phyloP scores from a whole-genome alignment of 2,113 vertebrate genomes.

The Pachyramphus minor region DNA sequence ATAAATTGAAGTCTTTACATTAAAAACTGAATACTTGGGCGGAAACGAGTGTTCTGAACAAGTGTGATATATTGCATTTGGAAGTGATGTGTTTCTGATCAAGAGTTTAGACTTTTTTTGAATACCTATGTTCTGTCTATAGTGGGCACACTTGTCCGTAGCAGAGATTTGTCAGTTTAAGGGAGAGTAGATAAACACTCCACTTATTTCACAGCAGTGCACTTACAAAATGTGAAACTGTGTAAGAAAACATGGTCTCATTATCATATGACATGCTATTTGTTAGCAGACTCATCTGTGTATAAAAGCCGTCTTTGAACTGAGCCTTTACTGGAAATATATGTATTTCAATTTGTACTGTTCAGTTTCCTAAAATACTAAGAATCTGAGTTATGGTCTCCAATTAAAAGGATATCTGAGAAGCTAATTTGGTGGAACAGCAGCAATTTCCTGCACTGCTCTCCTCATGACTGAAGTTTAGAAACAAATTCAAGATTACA shows the following conservation, averaged over 20 bases:
- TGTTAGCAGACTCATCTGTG: constrained; percentile 71
- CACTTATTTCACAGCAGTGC: constrained; percentile 69
- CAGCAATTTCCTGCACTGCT: constrained; percentile 70
- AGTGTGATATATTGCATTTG: constrained; percentile 59
- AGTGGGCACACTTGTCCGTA: constrained; percentile 37
- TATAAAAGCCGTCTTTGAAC: constrained; percentile 64
- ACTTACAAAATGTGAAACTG: constrained; percentile 71
- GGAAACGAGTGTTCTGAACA: constrained; percentile 67
- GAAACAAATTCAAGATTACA: constrained; percentile 75
- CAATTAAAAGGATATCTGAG: constrained; percentile 80
- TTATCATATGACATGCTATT: constrained; percentile 70
- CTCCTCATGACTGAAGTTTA: constrained; percentile 72
- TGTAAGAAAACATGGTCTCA: constrained; percentile 68
- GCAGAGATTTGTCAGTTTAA: constrained; percentile 52
- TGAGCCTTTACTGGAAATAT: constrained; percentile 68
- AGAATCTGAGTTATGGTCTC: constrained; percentile 72
- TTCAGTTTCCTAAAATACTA: constrained; percentile 72
- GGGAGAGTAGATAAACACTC: constrained; percentile 61
- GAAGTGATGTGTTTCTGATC: constrained; percentile 29
- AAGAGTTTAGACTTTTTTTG: constrained; percentile 35
- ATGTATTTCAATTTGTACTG: constrained; percentile 76
- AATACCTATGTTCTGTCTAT: constrained; percentile 53
- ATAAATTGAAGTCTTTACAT: constrained; percentile 78
- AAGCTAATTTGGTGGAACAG: constrained; percentile 77
- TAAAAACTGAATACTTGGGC: constrained; percentile 68